Evolutionary conservation across 2,113 vertebrate species (phyloP).

Genomic region (Chaetops frenatus): DNA sequence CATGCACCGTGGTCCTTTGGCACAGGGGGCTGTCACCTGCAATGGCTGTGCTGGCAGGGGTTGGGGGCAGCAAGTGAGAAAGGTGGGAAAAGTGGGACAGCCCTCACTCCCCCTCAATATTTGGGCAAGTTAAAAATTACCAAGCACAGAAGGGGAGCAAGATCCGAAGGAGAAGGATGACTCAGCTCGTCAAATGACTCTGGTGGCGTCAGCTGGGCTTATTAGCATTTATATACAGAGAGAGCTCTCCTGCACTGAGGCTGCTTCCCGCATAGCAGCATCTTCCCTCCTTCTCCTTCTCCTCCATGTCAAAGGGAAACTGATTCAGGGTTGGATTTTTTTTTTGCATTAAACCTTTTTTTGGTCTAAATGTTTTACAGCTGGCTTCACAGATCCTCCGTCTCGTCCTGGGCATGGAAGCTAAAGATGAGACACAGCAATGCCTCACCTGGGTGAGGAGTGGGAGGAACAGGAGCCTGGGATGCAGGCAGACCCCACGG

Average conservation of each 20-base stretch:
- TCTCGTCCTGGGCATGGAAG: neutral
- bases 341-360: neutral
- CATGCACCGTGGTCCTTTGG: neutral
- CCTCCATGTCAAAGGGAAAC: neutral
- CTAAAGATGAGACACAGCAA: rapidly evolving
- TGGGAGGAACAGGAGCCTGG: neutral
- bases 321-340: neutral
- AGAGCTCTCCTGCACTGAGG: neutral
- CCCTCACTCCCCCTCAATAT: neutral
- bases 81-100: neutral
- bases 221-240: neutral
- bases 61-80: neutral
- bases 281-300: neutral
- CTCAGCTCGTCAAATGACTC: neutral
- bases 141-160: neutral
- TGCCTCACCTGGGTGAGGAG: neutral
- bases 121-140: neutral
- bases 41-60: neutral
- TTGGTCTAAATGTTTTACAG: neutral
- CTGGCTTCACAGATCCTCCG: neutral
- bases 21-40: neutral
- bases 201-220: neutral
- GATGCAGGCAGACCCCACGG: neutral
- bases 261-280: neutral
- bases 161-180: neutral